phyloP scores from a whole-genome alignment of 2,113 vertebrate species.

The Tylochromis polylepis region DNA sequence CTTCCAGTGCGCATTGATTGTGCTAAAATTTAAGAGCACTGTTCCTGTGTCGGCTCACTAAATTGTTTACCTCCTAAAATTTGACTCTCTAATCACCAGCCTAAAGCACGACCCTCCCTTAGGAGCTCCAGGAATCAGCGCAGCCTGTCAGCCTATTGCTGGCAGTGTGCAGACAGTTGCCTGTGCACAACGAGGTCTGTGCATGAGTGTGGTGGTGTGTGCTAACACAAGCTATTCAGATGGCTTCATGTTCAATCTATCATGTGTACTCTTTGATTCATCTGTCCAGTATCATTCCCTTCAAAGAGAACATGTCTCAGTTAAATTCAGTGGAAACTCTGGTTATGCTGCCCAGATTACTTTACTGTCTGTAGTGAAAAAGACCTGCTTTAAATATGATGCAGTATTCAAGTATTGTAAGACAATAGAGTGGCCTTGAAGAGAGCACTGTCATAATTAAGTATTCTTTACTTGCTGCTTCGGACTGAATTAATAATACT shows the following conservation, averaged over 20 bases:
- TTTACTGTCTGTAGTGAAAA: neutral
- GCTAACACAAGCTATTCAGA: neutral
- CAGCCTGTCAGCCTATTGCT: conserved; percentile 34
- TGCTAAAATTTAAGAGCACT: neutral
- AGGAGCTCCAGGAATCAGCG: conserved; percentile 9
- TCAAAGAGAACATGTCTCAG: conserved; percentile 9
- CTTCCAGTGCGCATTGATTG: neutral
- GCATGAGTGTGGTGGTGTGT: neutral
- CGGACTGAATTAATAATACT: neutral
- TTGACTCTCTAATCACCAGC: conserved; percentile 13
- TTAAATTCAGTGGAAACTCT: neutral
- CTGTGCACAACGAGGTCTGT: neutral
- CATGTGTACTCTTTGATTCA: neutral
- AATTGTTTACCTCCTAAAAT: conserved; percentile 37
- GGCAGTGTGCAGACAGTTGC: neutral
- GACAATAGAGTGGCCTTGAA: neutral
- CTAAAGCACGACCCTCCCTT: conserved; percentile 15
- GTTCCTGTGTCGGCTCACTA: neutral
- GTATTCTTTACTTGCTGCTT: neutral
- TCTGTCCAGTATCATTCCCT: neutral
- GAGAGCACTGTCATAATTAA: neutral
- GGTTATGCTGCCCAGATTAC: neutral
- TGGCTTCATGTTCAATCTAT: neutral
- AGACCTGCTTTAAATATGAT: neutral
- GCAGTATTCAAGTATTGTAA: neutral